Percentiles rank a stretch among this genome's conserved stretches.
These are phyloP conservation scores for Trissoscelio sp. DNA, from an alignment of 2,888 invertebrate species.

Conservation along the genomic window DNA sequence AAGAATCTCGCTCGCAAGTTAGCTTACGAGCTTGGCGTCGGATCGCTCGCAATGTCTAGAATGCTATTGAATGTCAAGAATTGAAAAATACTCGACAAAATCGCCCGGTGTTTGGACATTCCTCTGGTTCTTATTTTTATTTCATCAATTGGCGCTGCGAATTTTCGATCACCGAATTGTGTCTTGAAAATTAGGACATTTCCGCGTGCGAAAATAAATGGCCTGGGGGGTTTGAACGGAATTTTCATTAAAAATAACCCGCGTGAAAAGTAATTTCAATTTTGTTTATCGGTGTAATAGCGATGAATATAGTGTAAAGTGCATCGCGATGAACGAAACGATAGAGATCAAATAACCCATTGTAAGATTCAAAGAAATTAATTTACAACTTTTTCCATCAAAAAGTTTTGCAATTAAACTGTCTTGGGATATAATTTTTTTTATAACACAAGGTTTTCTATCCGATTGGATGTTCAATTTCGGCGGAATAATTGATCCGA, in stretches of 20 bases:
- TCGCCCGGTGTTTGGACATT: slow-evolving; percentile 40
- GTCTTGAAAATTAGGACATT: slow-evolving; percentile 2
- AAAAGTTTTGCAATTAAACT: slow-evolving; percentile 20
- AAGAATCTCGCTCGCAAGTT: slow-evolving; percentile 62
- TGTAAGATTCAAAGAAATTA: slow-evolving; percentile 25
- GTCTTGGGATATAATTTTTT: not conserved
- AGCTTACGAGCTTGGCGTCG: slow-evolving; percentile 50
- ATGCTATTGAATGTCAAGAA: slow-evolving; percentile 58
- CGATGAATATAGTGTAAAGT: not conserved
- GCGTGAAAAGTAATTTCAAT: not conserved
- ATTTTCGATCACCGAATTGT: too few relatives aligned
- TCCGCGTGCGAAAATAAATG: not conserved
- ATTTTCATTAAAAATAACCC: not conserved
- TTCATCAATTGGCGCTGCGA: not conserved
- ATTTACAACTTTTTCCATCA: slow-evolving; percentile 13
- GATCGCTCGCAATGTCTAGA: slow-evolving; percentile 61
- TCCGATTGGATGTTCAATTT: too few relatives aligned
- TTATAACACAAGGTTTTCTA: too few relatives aligned
- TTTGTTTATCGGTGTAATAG: not conserved
- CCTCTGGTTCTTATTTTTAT: slow-evolving; percentile 32
- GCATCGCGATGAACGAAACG: not conserved
- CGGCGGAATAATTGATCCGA: slow-evolving; percentile 3
- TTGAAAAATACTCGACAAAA: slow-evolving; percentile 56
- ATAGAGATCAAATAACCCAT: not conserved
- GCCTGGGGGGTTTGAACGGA: too few relatives aligned